These are phyloP conservation scores for Magallana angulata DNA, from an alignment of 1,140 invertebrate species.

Conservation along the genomic window DNA sequence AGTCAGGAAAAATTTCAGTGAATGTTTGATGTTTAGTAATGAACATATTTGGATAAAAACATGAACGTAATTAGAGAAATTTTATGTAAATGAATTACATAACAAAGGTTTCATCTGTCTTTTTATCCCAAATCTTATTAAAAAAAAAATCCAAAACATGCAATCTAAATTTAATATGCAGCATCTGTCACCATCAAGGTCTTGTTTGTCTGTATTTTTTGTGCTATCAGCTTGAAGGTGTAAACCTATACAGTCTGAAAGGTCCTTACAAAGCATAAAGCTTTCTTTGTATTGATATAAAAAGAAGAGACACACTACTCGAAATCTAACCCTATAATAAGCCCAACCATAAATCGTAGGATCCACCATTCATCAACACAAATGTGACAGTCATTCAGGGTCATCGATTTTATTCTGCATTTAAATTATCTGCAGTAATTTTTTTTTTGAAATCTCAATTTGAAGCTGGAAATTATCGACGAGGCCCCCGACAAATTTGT, in stretches of 20 bases:
- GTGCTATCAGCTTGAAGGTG: conserved; percentile 22
- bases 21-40: too few species aligned
- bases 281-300: conserved; percentile 32
- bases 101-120: neutral
- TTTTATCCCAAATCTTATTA: neutral
- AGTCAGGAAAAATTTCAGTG: too few species aligned
- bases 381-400: conserved; percentile 35
- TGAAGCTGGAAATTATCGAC: conserved; percentile 12
- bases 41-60: too few species aligned
- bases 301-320: conserved; percentile 32
- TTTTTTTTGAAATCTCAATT: conserved; percentile 24
- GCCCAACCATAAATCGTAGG: conserved; percentile 8
- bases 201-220: neutral
- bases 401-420: conserved; percentile 34
- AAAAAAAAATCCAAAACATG: neutral
- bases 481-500: conserved; percentile 3
- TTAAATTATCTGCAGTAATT: neutral
- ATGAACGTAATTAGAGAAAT: neutral
- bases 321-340: conserved; percentile 30
- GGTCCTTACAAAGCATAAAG: conserved; percentile 14
- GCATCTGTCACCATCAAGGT: conserved; percentile 22
- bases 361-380: conserved; percentile 8
- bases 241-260: conserved; percentile 23
- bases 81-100: neutral
- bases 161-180: conserved; percentile 13